Evolutionary conservation across 2,113 vertebrate genomes (phyloP).

Genomic region (Hipposideros armiger): DNA sequence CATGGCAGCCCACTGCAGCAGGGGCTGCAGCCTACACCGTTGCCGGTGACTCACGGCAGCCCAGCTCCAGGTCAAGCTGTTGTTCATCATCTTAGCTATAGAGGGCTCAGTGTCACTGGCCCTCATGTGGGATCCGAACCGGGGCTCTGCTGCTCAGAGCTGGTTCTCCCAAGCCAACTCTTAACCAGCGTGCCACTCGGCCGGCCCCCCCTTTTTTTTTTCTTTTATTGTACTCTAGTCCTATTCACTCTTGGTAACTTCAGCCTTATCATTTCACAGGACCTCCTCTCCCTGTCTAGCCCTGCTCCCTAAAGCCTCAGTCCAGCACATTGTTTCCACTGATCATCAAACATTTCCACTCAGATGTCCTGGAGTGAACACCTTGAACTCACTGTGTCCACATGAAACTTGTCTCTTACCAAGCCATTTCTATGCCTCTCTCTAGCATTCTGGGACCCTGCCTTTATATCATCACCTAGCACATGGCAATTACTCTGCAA

Average conservation of each 20-base stretch:
- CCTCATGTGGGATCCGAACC: no score
- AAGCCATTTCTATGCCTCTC: slow-evolving; percentile 19
- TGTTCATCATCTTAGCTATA: no score
- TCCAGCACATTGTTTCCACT: background rate
- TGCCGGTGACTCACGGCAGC: no score
- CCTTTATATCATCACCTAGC: background rate
- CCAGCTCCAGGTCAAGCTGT: no score
- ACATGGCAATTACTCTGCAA: slow-evolving; percentile 22
- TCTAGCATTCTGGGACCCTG: background rate
- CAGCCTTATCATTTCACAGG: background rate
- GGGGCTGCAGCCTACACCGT: no score
- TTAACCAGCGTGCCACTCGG: no score
- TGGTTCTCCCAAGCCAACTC: no score
- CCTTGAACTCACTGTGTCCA: background rate
- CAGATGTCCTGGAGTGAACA: background rate
- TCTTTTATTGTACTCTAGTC: background rate
- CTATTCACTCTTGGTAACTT: background rate
- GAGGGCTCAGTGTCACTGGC: no score
- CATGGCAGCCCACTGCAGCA: no score
- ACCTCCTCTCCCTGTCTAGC: background rate
- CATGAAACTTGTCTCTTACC: background rate
- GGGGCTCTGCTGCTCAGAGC: no score
- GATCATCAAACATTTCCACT: background rate
- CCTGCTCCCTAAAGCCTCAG: background rate
- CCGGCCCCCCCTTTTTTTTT: background rate